Percentiles rank a stretch among this genome's conserved stretches.
These are phyloP conservation scores for Drosophila santomea DNA, from an alignment of 1,140 invertebrate species.

Conservation along the genomic window DNA sequence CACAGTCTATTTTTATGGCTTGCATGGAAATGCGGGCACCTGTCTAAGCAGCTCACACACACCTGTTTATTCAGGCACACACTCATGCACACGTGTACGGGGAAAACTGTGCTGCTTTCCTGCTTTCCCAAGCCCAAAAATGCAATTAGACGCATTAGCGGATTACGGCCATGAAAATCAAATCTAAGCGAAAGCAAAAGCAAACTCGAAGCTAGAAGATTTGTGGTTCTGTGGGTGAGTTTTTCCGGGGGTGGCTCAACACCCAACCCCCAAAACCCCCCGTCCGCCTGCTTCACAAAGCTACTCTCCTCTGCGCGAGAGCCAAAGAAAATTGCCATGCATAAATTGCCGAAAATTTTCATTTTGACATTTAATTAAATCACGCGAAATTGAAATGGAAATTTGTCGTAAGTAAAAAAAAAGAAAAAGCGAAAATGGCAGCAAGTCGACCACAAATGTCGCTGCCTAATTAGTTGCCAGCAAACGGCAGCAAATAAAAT, in stretches of 20 bases:
- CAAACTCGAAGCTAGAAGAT: constrained; percentile 25
- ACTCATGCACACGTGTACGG: not conserved
- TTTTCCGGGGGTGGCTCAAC: not conserved
- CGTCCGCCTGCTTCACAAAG: no score
- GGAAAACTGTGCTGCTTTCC: constrained; percentile 2
- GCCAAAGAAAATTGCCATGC: constrained; percentile 38
- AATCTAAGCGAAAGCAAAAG: constrained; percentile 38
- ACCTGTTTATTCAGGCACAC: constrained; percentile 7
- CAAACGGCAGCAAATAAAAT: constrained; percentile 50
- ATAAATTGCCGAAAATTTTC: constrained; percentile 66
- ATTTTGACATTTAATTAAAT: constrained; percentile 80
- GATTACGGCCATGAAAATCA: constrained; percentile 31
- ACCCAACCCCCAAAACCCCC: not conserved
- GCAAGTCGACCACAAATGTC: constrained; percentile 69
- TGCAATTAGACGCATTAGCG: constrained; percentile 78
- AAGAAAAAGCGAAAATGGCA: not conserved
- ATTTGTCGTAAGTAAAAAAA: constrained; percentile 12
- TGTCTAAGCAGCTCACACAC: constrained; percentile 41
- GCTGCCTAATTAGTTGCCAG: constrained; percentile 71
- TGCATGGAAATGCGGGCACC: constrained; percentile 34
- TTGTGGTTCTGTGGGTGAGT: not conserved
- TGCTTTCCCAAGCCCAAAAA: constrained; percentile 48
- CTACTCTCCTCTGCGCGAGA: not conserved
- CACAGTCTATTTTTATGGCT: constrained; percentile 30
- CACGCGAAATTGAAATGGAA: constrained; percentile 64